Percentiles rank a stretch among this genome's conserved stretches.
Conservation (phyloP, 1,140 invertebrate genomes). For the Euura saliciscinereae region DNA sequence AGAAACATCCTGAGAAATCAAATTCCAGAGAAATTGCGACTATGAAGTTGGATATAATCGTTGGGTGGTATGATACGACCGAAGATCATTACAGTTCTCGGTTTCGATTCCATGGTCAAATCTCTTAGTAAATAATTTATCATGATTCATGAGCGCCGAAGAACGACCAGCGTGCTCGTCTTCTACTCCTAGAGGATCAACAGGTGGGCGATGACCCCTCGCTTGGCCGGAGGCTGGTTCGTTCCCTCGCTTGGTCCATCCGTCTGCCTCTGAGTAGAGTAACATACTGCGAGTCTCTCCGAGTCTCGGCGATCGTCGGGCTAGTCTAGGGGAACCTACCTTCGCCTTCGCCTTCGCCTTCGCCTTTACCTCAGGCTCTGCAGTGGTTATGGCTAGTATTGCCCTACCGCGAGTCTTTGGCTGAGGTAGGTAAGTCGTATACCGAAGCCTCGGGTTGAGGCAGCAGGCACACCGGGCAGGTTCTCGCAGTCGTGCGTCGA, state of each 20-base stretch:
- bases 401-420: background rate
- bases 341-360: background rate
- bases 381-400: background rate
- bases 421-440: background rate
- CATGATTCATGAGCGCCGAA: background rate
- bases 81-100: no score
- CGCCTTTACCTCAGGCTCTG: no score
- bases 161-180: background rate
- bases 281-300: background rate
- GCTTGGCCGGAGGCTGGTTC: background rate
- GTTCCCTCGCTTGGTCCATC: background rate
- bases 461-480: background rate
- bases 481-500: background rate
- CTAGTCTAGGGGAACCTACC: background rate
- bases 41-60: no score
- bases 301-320: no score
- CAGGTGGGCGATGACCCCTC: conserved; percentile 36
- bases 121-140: no score
- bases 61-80: no score
- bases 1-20: no score
- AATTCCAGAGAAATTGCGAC: no score
- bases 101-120: no score
- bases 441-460: background rate
- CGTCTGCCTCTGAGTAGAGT: background rate
- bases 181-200: conserved; percentile 8